These are phyloP conservation scores for Drosophila parvula DNA, from an alignment of 1,140 invertebrate species.

Conservation along the genomic window DNA sequence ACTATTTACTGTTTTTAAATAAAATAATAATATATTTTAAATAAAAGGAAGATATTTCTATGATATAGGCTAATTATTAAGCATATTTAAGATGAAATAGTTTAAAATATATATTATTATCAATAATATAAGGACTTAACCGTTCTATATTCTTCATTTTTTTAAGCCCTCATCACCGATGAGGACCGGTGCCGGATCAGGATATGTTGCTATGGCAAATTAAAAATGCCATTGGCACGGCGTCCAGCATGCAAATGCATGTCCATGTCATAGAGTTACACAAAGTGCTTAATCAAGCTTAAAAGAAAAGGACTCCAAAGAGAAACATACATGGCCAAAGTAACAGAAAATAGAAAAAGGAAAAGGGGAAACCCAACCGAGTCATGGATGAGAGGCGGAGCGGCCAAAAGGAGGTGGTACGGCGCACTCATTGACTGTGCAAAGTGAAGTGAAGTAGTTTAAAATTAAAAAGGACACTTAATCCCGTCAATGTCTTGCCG, in stretches of 20 bases:
- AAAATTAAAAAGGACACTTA: constrained; percentile 82
- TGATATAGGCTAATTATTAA: no score
- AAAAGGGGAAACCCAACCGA: constrained; percentile 16
- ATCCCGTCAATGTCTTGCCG: constrained; percentile 71
- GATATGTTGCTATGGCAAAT: constrained; percentile 58
- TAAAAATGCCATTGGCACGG: constrained; percentile 74
- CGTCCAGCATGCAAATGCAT: constrained; percentile 56
- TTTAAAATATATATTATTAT: not conserved
- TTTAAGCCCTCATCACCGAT: constrained; percentile 16
- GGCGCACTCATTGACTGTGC: constrained; percentile 64
- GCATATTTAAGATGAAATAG: no score
- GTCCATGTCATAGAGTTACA: constrained; percentile 79
- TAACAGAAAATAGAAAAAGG: constrained; percentile 23
- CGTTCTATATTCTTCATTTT: not conserved
- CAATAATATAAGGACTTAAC: not conserved
- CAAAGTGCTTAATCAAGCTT: constrained; percentile 81
- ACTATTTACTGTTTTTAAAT: not conserved
- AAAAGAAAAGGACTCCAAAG: constrained; percentile 77
- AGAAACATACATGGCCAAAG: constrained; percentile 42
- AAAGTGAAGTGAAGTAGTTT: constrained; percentile 79
- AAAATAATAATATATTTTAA: not conserved
- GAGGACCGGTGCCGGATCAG: constrained; percentile 21
- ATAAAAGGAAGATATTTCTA: not conserved
- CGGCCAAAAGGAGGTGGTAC: not conserved
- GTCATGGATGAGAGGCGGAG: constrained; percentile 2